Percentiles rank a stretch among this genome's conserved stretches.
These are phyloP conservation scores for Cladorhizidae sp. DNA, from an alignment of 37 sponge, comb jelly and placozoan genomes.

Conservation along the genomic window DNA sequence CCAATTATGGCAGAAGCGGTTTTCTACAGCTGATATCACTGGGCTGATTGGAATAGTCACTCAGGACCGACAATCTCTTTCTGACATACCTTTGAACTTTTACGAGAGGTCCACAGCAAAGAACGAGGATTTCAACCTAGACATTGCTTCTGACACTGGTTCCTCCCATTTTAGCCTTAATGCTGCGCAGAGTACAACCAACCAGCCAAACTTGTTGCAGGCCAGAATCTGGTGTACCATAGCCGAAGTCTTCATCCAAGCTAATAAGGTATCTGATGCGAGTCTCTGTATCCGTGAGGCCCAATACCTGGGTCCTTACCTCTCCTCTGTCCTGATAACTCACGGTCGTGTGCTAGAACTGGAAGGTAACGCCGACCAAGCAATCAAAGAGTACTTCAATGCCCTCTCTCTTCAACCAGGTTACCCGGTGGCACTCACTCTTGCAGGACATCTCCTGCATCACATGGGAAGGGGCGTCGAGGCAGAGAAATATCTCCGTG, in stretches of 20 bases:
- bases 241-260: conserved; percentile 57
- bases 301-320: conserved; percentile 48
- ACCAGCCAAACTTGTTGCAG: conserved; percentile 30
- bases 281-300: conserved; percentile 58
- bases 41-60: conserved; percentile 47
- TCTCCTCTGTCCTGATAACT: conserved; percentile 49
- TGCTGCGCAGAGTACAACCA: conserved; percentile 5
- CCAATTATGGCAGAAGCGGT: conserved; percentile 50
- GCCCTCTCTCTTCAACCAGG: conserved; percentile 53
- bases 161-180: conserved; percentile 55
- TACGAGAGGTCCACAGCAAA: background rate
- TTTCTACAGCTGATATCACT: conserved; percentile 14
- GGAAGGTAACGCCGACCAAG: conserved; percentile 11
- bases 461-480: conserved; percentile 13
- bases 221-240: conserved; percentile 67
- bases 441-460: conserved; percentile 44
- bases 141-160: conserved; percentile 66
- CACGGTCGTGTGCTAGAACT: conserved; percentile 47
- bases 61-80: conserved; percentile 41
- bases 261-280: conserved; percentile 33
- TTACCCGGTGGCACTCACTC: conserved; percentile 52
- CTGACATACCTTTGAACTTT: conserved; percentile 30
- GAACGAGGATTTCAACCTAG: conserved; percentile 28
- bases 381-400: conserved; percentile 38
- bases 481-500: conserved; percentile 64